Evolutionary conservation across 2,888 invertebrate genomes (phyloP), one percentile per base, ranked within the genome.

Genomic region (Folsomia manolachei): DNA sequence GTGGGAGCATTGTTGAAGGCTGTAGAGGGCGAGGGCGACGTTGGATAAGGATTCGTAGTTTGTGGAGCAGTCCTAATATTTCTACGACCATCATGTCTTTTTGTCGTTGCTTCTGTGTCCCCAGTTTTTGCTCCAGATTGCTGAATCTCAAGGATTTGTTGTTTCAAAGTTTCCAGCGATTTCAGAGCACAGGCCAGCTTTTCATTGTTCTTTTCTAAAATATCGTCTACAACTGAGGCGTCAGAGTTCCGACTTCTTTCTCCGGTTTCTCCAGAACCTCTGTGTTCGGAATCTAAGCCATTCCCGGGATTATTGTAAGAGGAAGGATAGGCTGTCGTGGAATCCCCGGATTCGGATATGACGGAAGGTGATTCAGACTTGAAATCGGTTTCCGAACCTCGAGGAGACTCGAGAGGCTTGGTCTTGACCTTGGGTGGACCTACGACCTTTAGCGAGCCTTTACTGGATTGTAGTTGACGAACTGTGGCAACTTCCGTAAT

Each of bases 81-180:
- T n/a, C n/a, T n/a, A n/a, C n/a, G n/a, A n/a, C n/a, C n/a, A n/a
- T n/a, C n/a, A n/a, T n/a, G n/a, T n/a, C n/a, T n/a, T n/a, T n/a
- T n/a, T n/a, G n/a, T n/a, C n/a, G n/a, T n/a, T n/a, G n/a, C n/a
- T n/a, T n/a, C n/a, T n/a, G n/a, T n/a, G n/a, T n/a, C n/a, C n/a
- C n/a, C n/a, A n/a, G n/a, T n/a, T n/a, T n/a, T n/a, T n/a, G n/a
- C n/a, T n/a, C n/a, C n/a, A n/a, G n/a, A n/a, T 2, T 64, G 53
- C 51, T 75, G 76, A 27, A 80, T 70, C 9, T 76, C 77, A 11
- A 79, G 14, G n/a, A 80, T 80, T 78, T 80, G 78, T 9, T 74
- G 52, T 63, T 71, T 74, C 2, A 80, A 71, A n/a, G 70, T 67
- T 18, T 80, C 80, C 7, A 80, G 68, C 0, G 78, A 76, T 66